phyloP scores from a whole-genome alignment of 1,140 invertebrate species.

The Bradysia coprophila region DNA sequence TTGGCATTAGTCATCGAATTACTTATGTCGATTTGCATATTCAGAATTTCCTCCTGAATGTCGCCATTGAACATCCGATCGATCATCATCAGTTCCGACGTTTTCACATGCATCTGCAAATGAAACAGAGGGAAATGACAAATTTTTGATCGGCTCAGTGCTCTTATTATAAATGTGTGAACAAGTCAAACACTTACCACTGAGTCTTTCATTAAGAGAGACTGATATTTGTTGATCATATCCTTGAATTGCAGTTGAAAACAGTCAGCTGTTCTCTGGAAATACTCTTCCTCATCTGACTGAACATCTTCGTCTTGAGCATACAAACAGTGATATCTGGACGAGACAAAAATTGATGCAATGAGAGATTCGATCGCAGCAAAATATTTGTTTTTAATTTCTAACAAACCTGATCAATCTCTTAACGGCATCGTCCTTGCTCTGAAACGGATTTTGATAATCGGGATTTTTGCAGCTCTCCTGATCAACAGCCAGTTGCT shows the following conservation, averaged over 20 bases:
- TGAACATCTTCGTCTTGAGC: constrained; percentile 45
- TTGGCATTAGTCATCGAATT: not conserved
- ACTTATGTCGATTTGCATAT: constrained; percentile 1
- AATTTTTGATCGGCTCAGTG: not conserved
- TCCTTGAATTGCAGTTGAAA: constrained; percentile 52
- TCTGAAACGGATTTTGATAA: constrained; percentile 50
- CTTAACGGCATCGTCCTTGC: constrained; percentile 58
- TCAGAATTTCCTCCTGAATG: constrained; percentile 11
- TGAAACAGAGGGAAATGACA: constrained; percentile 3
- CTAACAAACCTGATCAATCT: constrained; percentile 37
- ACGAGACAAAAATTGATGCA: constrained; percentile 2
- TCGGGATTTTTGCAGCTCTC: constrained; percentile 57
- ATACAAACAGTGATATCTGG: constrained; percentile 60
- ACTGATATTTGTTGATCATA: constrained; percentile 62
- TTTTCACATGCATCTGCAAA: constrained; percentile 40
- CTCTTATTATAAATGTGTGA: not conserved
- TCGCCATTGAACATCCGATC: constrained; percentile 48
- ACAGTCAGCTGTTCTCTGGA: constrained; percentile 51
- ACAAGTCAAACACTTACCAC: constrained; percentile 37
- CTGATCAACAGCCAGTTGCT: constrained; percentile 62
- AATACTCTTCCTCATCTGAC: constrained; percentile 56
- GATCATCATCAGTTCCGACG: constrained; percentile 53
- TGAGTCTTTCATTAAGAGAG: constrained; percentile 63
- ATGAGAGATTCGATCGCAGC: not conserved
- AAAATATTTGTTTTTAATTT: not conserved